These are phyloP conservation scores for Helicorthomorpha holstii DNA, from an alignment of 1,140 invertebrate species.

Conservation along the genomic window DNA sequence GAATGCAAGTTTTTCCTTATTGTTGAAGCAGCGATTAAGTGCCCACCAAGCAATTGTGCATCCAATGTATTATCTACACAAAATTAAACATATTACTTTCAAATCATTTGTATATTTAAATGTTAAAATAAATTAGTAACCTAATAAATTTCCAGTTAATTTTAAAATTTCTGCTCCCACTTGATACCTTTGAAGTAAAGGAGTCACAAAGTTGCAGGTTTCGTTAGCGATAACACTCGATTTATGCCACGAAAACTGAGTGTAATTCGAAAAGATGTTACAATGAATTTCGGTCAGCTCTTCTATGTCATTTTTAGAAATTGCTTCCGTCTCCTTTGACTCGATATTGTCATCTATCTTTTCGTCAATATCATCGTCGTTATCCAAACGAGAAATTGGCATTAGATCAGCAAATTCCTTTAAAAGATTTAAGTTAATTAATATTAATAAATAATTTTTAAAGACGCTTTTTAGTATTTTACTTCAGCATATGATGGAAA, in stretches of 20 bases:
- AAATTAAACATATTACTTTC: too few relatives aligned
- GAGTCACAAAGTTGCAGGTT: not conserved
- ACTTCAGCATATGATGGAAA: constrained; percentile 56
- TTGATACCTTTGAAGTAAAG: constrained; percentile 8
- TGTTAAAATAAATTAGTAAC: too few relatives aligned
- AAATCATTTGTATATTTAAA: too few relatives aligned
- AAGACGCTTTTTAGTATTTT: not conserved
- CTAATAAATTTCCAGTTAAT: constrained; percentile 1
- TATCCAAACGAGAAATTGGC: constrained; percentile 7
- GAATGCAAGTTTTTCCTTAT: too few relatives aligned
- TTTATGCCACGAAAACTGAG: constrained; percentile 1
- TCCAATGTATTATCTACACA: not conserved
- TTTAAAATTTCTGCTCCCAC: constrained; percentile 7
- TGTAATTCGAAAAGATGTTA: not conserved
- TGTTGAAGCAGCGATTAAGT: too few relatives aligned
- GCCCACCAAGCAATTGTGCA: not conserved
- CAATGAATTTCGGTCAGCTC: constrained; percentile 1
- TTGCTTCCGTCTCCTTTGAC: not conserved
- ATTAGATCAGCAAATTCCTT: constrained; percentile 9
- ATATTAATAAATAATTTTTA: not conserved
- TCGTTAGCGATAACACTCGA: not conserved
- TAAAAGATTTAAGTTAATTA: not conserved
- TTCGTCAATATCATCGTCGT: constrained; percentile 16
- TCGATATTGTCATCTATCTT: not conserved
- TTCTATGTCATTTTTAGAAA: not conserved